phyloP scores from a whole-genome alignment of 2,113 vertebrate species.

The Rynchops niger region DNA sequence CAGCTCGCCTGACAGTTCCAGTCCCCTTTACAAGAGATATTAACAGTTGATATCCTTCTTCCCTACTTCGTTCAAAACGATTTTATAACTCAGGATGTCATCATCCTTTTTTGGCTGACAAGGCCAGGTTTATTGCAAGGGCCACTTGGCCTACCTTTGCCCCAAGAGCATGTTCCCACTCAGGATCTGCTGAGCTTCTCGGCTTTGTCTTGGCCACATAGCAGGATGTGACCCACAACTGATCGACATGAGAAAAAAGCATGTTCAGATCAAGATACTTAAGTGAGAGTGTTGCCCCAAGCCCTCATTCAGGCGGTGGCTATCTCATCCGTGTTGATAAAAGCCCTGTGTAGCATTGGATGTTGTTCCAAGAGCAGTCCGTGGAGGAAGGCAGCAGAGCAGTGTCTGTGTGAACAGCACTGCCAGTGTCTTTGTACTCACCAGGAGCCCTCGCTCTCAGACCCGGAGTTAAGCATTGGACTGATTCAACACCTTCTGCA shows the following conservation, averaged over 20 bases:
- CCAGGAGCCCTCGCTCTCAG: fast-evolving
- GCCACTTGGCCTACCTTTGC: background rate
- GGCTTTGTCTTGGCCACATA: fast-evolving
- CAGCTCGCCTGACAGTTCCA: background rate
- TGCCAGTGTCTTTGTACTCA: fast-evolving
- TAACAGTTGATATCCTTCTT: background rate
- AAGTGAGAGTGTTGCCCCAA: background rate
- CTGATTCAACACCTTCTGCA: background rate
- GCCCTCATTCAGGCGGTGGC: background rate
- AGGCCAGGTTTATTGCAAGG: background rate
- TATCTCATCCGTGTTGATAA: background rate
- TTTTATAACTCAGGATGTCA: background rate
- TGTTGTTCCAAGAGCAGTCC: fast-evolving
- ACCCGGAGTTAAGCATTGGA: background rate
- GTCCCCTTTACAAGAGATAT: background rate
- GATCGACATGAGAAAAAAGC: background rate
- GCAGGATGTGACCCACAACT: background rate
- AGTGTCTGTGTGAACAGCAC: background rate
- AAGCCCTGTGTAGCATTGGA: fast-evolving
- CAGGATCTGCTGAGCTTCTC: background rate
- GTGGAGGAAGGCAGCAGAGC: background rate
- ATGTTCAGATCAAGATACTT: background rate
- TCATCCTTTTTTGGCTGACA: background rate
- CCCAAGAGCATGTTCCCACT: background rate
- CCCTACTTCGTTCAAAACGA: background rate